These are phyloP conservation scores for Nothoprocta perdicaria DNA, from an alignment of 2,113 vertebrate genomes.

Conservation along the genomic window DNA sequence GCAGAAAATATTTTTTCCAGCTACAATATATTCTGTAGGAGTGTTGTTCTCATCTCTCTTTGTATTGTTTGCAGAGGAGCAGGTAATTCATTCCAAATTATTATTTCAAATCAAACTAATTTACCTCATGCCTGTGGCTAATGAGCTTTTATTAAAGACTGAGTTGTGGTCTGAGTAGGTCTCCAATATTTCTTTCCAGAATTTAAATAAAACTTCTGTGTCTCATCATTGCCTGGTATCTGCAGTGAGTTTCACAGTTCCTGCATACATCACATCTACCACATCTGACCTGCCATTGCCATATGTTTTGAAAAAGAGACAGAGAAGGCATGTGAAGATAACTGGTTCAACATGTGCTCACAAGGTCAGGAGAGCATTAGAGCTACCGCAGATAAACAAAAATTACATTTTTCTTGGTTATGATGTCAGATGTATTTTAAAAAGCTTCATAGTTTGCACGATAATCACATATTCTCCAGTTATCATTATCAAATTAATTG, in stretches of 20 bases:
- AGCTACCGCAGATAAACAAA: background rate
- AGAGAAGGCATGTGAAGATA: background rate
- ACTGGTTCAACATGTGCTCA: background rate
- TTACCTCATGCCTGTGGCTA: background rate
- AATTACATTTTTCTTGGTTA: background rate
- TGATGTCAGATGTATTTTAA: background rate
- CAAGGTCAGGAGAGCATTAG: background rate
- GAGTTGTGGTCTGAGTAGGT: background rate
- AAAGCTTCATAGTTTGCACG: background rate
- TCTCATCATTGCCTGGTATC: background rate
- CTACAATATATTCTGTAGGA: background rate
- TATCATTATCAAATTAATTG: background rate
- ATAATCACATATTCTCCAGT: background rate
- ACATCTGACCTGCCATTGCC: background rate
- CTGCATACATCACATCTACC: background rate
- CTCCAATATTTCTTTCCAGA: background rate
- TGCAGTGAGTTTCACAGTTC: background rate
- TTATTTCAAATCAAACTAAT: background rate
- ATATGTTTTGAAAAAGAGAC: rapidly evolving
- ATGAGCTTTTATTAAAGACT: background rate
- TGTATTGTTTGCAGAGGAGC: background rate
- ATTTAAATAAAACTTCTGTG: background rate
- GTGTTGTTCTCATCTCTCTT: background rate
- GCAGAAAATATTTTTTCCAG: background rate
- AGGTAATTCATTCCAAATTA: background rate